phyloP scores from a whole-genome alignment of 2,797 vertebrate species.

The Sebastes itinus region DNA sequence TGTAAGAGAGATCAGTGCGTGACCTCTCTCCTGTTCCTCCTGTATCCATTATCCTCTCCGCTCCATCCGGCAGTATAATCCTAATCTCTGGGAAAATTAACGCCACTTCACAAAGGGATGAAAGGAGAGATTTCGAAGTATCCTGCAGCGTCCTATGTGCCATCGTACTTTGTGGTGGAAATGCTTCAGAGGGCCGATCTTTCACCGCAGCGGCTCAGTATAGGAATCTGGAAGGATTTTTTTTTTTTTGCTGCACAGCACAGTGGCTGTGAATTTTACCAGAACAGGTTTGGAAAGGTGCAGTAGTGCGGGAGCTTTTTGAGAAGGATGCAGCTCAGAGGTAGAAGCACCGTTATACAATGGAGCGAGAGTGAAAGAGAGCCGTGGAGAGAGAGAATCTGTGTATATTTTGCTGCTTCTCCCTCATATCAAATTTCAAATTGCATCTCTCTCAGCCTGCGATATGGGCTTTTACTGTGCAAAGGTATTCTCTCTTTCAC shows the following conservation, averaged over 20 bases:
- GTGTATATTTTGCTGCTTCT: slow-evolving; percentile 14
- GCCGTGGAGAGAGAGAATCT: background rate
- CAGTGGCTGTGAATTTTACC: slow-evolving; percentile 21
- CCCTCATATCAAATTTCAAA: slow-evolving; percentile 19
- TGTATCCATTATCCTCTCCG: slow-evolving; percentile 5
- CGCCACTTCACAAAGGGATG: slow-evolving; percentile 18
- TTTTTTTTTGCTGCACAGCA: background rate
- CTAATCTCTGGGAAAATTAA: slow-evolving; percentile 51
- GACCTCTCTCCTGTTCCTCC: slow-evolving; percentile 12
- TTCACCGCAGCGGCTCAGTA: slow-evolving; percentile 27
- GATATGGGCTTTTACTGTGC: slow-evolving; percentile 6
- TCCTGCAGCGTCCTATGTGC: slow-evolving; percentile 19
- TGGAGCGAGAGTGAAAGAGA: background rate
- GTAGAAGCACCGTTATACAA: slow-evolving; percentile 38
- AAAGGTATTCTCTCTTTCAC: background rate
- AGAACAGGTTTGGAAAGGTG: slow-evolving; percentile 34
- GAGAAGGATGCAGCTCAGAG: slow-evolving; percentile 38
- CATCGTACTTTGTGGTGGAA: slow-evolving; percentile 27
- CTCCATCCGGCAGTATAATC: slow-evolving; percentile 33
- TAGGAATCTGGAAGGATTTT: slow-evolving; percentile 35
- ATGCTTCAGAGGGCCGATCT: slow-evolving; percentile 6
- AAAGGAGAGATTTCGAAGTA: slow-evolving; percentile 29
- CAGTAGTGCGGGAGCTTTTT: slow-evolving; percentile 24
- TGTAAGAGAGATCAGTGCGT: background rate
- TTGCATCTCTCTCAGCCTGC: background rate